Evolutionary conservation across 2,888 invertebrate genomes (phyloP), one percentile per base, ranked within the genome.

Genomic region (Drosophila buzzatii): DNA sequence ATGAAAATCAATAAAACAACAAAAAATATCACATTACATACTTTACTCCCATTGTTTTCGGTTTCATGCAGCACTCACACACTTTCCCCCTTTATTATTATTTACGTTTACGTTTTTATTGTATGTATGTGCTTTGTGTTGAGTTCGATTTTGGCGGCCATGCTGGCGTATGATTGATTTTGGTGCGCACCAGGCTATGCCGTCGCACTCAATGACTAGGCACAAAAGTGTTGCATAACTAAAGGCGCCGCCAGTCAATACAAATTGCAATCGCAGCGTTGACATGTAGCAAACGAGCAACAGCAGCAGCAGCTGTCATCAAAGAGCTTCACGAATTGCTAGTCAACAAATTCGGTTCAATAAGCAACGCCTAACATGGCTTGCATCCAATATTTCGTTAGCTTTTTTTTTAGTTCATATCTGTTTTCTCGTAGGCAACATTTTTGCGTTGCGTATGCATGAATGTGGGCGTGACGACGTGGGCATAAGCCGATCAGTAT

Each of bases 111-210:
- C 53, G 47, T 51, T 31, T 55, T 62, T 33, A 41, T 41, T 35
- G 39, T 14, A 3, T 35, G 55, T 73, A 47, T 44, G 44, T 65
- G 67, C 65, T 63, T 49, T 73, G 66, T 70, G 80, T 81, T 84
- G 81, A 70, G 70, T 76, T 59, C 60, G 86, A 71, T 79, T 79
- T 79, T 70, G 76, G 64, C 61, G 75, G 75, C 64, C 58, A 57
- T 47, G 67, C 59, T 82, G 90, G 82, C 85, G 74, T 82, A 79
- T 85, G 90, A 89, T 85, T 85, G 85, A 85, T 88, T 88, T 85
- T 70, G 56, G 74, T 41, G 59, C 49, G 49, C 53, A 37, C 33
- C 35, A 56, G 53, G 42, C 72, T 61, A 73, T 71, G 35, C 39
- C 71, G 47, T 44, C 71, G 42, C 33, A 44, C 68, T 66, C 60